These are phyloP conservation scores for Heliothis virescens DNA, from an alignment of 1,140 invertebrate genomes.

Conservation along the genomic window DNA sequence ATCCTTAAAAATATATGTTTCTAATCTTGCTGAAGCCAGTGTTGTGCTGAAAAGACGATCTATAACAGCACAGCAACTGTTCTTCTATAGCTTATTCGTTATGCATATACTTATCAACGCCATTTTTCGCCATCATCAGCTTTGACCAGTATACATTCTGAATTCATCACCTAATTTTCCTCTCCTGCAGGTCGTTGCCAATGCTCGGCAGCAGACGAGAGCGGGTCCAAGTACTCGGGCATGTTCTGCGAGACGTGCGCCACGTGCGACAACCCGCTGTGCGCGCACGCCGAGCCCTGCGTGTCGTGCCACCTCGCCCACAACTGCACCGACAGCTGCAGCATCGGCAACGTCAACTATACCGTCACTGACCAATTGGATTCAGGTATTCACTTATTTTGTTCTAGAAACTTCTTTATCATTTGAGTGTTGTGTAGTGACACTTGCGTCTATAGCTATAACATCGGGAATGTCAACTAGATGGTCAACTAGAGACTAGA, in stretches of 20 bases:
- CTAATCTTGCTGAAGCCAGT: no score
- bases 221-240: constrained; percentile 89
- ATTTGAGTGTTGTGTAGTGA: neutral
- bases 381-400: constrained; percentile 46
- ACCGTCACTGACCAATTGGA: constrained; percentile 66
- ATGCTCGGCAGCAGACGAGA: constrained; percentile 89
- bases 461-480: neutral
- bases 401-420: neutral
- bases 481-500: neutral
- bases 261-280: constrained; percentile 78
- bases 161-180: neutral
- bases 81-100: no score
- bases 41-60: no score
- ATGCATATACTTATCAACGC: no score
- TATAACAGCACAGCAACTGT: no score
- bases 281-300: constrained; percentile 76
- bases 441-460: neutral
- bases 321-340: constrained; percentile 68
- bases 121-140: no score
- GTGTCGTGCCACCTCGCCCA: constrained; percentile 68
- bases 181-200: constrained; percentile 81
- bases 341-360: constrained; percentile 68
- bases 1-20: no score
- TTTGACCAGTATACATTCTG: no score
- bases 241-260: constrained; percentile 95